A percentile compares a stretch with the other conserved stretches of the same genome.
Conservation (phyloP, 2,113 vertebrate genomes). For the Pardalotus punctatus region DNA sequence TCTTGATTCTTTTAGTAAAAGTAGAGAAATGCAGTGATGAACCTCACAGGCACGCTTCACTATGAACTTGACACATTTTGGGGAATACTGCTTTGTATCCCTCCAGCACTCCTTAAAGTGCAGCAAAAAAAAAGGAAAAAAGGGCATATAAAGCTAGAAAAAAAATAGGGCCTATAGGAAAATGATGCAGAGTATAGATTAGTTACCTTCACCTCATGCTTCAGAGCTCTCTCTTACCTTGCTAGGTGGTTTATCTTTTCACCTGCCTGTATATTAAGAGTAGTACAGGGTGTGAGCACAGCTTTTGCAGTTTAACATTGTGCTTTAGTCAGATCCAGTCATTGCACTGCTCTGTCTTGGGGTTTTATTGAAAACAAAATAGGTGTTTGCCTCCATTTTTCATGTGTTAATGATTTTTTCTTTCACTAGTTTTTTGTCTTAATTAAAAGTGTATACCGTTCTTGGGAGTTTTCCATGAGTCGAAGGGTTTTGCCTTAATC, state of each 20-base stretch:
- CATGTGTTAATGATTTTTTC: neutral
- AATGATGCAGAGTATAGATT: neutral
- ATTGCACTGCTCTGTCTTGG: neutral
- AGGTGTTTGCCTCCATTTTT: neutral
- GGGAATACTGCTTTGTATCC: neutral
- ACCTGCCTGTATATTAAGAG: neutral
- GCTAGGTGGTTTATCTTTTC: neutral
- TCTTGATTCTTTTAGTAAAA: neutral
- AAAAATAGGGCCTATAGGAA: neutral
- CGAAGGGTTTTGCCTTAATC: neutral
- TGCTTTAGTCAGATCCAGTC: neutral
- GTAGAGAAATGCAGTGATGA: neutral
- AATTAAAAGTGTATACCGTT: neutral
- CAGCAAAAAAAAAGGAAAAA: neutral
- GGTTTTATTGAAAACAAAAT: neutral
- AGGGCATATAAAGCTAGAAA: neutral
- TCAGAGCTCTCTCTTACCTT: neutral
- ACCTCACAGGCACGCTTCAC: neutral
- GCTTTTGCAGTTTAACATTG: neutral
- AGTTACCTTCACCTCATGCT: accelerated
- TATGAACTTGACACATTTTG: neutral
- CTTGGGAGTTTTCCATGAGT: neutral
- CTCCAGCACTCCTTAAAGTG: neutral
- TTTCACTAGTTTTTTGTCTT: neutral
- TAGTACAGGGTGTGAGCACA: neutral